phyloP scores from a whole-genome alignment of 2,113 vertebrate species.

The Hippocampus abdominalis region DNA sequence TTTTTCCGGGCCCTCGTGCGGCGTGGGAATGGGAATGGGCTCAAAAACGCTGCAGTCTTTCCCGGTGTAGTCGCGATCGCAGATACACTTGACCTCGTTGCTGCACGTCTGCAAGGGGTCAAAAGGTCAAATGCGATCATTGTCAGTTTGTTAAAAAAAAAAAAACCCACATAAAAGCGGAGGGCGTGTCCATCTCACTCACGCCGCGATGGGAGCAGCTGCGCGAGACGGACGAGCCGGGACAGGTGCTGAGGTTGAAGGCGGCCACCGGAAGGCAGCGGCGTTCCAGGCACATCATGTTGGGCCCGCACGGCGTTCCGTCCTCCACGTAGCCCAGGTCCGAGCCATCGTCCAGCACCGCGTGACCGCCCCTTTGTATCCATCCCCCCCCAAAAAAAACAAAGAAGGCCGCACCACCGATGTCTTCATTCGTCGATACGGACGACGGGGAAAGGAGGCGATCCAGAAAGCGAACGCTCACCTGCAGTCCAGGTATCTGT shows the following conservation, averaged over 20 bases:
- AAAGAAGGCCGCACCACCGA: too few relatives aligned
- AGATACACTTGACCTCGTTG: conserved; percentile 94
- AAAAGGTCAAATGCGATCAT: conserved; percentile 1
- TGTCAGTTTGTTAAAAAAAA: too few relatives aligned
- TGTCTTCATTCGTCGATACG: too few relatives aligned
- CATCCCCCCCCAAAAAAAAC: too few relatives aligned
- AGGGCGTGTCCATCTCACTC: conserved; percentile 64
- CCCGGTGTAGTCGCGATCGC: conserved; percentile 88
- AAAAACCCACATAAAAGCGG: neutral
- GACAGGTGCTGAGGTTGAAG: conserved; percentile 94
- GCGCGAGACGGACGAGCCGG: conserved; percentile 76
- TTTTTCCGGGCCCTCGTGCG: conserved; percentile 77
- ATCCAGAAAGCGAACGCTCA: conserved; percentile 42
- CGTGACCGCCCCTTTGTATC: conserved; percentile 81
- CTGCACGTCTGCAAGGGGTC: conserved; percentile 80
- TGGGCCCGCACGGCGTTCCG: conserved; percentile 90
- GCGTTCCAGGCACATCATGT: conserved; percentile 92
- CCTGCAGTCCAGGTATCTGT: conserved; percentile 94
- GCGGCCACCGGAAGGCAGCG: conserved; percentile 84
- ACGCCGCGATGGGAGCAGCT: conserved; percentile 93
- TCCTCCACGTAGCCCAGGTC: conserved; percentile 95
- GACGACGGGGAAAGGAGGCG: too few relatives aligned
- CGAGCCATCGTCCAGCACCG: conserved; percentile 86
- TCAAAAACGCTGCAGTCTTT: conserved; percentile 94
- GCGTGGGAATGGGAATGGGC: conserved; percentile 82